Conservation (phyloP, 1,140 invertebrate species). For the Platorchestia sp. region DNA sequence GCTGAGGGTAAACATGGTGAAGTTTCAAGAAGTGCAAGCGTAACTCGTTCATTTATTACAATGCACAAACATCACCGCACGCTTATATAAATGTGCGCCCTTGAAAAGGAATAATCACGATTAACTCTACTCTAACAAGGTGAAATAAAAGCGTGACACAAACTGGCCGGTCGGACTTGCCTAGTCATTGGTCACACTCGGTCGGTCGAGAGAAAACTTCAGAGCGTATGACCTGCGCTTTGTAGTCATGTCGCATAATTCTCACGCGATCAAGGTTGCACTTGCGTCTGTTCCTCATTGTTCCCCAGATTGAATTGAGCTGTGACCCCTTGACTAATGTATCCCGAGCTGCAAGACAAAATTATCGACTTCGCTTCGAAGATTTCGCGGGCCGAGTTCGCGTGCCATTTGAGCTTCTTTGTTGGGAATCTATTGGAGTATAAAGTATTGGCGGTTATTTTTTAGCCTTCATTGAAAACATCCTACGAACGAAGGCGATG, state of each 20-base stretch:
- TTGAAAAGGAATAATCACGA: too few species aligned
- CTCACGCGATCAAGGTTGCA: slow-evolving; percentile 39
- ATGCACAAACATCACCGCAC: too few species aligned
- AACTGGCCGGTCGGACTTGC: neutral
- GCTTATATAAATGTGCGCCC: too few species aligned
- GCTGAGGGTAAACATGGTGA: too few species aligned
- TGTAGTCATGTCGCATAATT: slow-evolving; percentile 24
- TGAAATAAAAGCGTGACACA: neutral
- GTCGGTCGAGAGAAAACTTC: neutral
- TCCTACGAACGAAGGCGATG: too few species aligned
- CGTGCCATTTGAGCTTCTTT: neutral
- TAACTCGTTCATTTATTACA: too few species aligned
- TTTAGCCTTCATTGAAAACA: too few species aligned
- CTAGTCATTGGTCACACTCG: neutral
- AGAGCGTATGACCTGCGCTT: neutral
- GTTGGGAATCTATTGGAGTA: too few species aligned
- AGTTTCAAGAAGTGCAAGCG: too few species aligned
- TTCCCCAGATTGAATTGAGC: neutral
- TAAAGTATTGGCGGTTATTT: too few species aligned
- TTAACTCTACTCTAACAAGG: neutral
- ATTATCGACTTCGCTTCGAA: neutral
- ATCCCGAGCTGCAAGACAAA: neutral
- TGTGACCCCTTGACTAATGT: neutral
- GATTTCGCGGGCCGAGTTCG: neutral
- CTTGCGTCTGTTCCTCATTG: neutral